phyloP scores from a whole-genome alignment of 1,140 invertebrate genomes.

The Charaxes varanes region DNA sequence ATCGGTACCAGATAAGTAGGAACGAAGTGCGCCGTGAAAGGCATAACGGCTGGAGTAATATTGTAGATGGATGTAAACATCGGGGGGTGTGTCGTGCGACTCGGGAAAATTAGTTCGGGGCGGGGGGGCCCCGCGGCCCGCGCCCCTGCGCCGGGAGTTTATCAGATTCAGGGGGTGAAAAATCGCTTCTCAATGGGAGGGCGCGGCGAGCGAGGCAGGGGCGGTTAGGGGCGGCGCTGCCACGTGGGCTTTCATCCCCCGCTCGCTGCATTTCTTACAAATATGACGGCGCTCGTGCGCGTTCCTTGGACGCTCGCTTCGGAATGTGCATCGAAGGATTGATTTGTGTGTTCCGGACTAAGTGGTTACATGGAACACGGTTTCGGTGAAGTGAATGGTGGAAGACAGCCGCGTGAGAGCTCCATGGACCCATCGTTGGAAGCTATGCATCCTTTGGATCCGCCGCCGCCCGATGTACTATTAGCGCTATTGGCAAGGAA shows the following conservation, averaged over 20 bases:
- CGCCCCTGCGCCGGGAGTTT: conserved; percentile 46
- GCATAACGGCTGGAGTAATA: conserved; percentile 70
- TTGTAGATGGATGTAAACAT: conserved; percentile 72
- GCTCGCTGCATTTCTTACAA: conserved; percentile 32
- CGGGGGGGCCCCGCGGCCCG: conserved; percentile 61
- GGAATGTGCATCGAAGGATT: conserved; percentile 39
- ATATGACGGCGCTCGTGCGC: conserved; percentile 28
- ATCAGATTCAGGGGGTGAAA: conserved; percentile 71
- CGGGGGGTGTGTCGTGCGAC: conserved; percentile 71
- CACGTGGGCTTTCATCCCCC: conserved; percentile 46
- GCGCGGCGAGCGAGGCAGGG: conserved; percentile 45
- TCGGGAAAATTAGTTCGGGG: conserved; percentile 73
- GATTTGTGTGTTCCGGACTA: conserved; percentile 36
- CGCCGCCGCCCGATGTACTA: conserved; percentile 83
- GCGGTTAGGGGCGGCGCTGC: conserved; percentile 59
- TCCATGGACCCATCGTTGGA: conserved; percentile 49
- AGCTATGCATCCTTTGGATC: conserved; percentile 68
- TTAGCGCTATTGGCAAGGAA: conserved; percentile 88
- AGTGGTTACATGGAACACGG: conserved; percentile 34
- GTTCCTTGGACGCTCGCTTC: conserved; percentile 12
- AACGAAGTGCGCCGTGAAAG: conserved; percentile 62
- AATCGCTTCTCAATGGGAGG: conserved; percentile 73
- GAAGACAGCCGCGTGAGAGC: conserved; percentile 36
- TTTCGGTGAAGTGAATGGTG: conserved; percentile 51
- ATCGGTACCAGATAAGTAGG: conserved; percentile 57